Evolutionary conservation across 92 coral and sea anemone species (phyloP).

Genomic region (Pocillopora meandrina): DNA sequence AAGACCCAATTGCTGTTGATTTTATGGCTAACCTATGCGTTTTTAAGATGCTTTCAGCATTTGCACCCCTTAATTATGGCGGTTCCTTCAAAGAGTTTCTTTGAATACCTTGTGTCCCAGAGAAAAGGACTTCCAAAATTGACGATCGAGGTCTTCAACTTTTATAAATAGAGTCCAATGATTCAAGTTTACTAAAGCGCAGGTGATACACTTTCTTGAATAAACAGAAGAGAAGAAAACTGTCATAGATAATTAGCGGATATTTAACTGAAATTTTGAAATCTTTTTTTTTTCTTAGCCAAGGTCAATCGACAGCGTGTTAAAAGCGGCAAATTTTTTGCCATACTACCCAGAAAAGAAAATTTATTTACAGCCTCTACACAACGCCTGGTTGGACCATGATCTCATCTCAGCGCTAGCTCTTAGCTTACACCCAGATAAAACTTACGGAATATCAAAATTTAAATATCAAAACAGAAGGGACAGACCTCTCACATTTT

Average conservation of each 20-base stretch:
- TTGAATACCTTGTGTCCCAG: neutral
- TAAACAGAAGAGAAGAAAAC: conserved; percentile 15
- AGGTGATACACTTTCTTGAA: neutral
- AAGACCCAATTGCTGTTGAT: too few relatives aligned
- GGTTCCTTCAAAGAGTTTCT: neutral
- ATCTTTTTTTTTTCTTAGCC: neutral
- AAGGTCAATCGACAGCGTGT: neutral
- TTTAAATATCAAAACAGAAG: neutral
- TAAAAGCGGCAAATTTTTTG: neutral
- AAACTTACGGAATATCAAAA: neutral
- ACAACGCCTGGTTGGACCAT: neutral
- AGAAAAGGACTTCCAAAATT: neutral
- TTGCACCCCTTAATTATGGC: neutral
- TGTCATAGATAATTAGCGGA: neutral
- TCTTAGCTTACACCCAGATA: neutral
- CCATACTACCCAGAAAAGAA: neutral
- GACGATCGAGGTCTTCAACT: neutral
- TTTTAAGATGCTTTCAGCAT: neutral
- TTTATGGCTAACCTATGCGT: neutral
- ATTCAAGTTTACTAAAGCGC: neutral
- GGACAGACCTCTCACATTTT: neutral
- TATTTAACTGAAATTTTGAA: neutral
- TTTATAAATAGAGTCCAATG: neutral
- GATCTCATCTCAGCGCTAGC: neutral
- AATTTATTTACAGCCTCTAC: conserved; percentile 2